Base-by-base conservation (phyloP, 2,113 vertebrate genomes). In the Myiopsitta monachus region DNA sequence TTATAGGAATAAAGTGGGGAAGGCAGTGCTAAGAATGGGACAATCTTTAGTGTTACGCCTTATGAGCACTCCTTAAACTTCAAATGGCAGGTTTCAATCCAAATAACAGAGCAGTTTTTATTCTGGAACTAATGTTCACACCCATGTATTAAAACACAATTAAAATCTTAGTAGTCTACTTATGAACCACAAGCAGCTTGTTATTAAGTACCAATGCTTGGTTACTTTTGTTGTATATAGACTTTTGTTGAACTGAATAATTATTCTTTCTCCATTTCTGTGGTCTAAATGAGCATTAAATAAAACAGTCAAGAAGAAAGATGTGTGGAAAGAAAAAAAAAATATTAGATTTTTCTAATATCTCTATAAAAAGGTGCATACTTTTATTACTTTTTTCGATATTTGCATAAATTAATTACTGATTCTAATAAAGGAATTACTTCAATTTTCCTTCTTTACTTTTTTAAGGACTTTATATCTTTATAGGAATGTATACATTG, bases 91-190 rank as follows among this genome's bases (percentile, higher is more conserved):
- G 14, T 69, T 94, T 80, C 41, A 73, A 14, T 70, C 21, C 54
- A 62, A 92, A 27, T 66, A 91, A 14, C 0, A 2, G 41, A 74
- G 24, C 4, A 23, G 11, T 26, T 94, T 82, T 88, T 52, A 21
- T 52, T 38, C 21, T 5, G 1, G 27, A 8, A 28, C 17, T 62
- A 46, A 67, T 22, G 57, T 83, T 73, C 39, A 9, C 12, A 51
- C 7, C 2, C 31, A 28, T 0, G 0, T 87, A 33, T 19, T 38
- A 47, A 55, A 14, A 83, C 27, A 22, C 8, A 36, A 1, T 62
- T 69, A 66, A 87, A 87, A 51, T 75, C 41, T 78, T 6, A 30
- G 10, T 43, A 77, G n/a, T 11, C 18, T 26, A 15, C 14, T 19
- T 41, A 63, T 4, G 44, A 72, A 47, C 13, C 23, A 39, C 10